Evolutionary conservation across 2,113 vertebrate genomes (phyloP), one percentile per base, ranked within the genome.

Genomic region (Lagopus muta): DNA sequence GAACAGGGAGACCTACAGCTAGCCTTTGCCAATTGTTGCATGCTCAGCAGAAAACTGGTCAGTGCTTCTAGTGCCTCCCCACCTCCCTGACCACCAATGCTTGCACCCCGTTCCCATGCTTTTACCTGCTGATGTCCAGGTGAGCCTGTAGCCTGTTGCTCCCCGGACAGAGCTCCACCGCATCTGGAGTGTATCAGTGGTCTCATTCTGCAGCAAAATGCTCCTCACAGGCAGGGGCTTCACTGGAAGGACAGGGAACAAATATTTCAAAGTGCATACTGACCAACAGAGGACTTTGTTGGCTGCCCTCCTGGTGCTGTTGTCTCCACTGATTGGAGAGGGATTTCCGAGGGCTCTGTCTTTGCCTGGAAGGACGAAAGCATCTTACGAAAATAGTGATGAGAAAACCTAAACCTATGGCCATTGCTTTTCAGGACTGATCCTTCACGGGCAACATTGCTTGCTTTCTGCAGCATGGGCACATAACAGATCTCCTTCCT

Each of bases 91-190:
- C 32, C 19, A 40, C 6, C 14, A 36, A 42, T 3, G 4, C 25
- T 32, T 11, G 14, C 21, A 52, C 3, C 40, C 36, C 9, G 1
- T 10, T 20, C 45, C 50, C 6, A 4, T 15, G 10, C 8, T 54
- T 65, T 28, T 98, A 99, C 98, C 98, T 98, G 95, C 65, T 16
- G 98, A 98, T 15, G 96, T 96, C 98, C 99, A 99, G 38, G 98
- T 99, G 57, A 99, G 97, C 21, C 99, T 97, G 96, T 99, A 99
- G 9, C 99, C 99, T 0, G 98, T 97, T 8, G 99, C 98, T 20
- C 98, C 99, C 14, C 66, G 97, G 12, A 99, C 98, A 0, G 98
- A 93, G 6, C 94, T 89, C 99, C 99, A 99, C 25, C 97, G 91
- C 3, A 98, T 98, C 89, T 98, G 98, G 40, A 99, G 92, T 0